These are phyloP conservation scores for Penaeus chinensis DNA, from an alignment of 1,140 invertebrate genomes.

Conservation along the genomic window DNA sequence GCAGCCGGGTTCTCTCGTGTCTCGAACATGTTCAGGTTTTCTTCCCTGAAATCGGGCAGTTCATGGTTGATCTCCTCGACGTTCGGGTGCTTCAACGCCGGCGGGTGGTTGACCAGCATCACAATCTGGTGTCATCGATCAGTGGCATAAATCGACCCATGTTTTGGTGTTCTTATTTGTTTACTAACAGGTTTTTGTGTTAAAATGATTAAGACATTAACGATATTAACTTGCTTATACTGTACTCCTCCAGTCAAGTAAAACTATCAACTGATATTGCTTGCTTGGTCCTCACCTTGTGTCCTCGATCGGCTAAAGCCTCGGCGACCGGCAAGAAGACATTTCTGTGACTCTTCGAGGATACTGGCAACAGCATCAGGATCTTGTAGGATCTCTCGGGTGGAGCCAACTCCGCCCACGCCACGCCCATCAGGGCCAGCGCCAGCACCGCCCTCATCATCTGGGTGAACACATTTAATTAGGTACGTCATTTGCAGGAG, in stretches of 20 bases:
- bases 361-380: conserved; percentile 53
- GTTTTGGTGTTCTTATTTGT: neutral
- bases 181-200: neutral
- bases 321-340: conserved; percentile 37
- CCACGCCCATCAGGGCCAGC: neutral
- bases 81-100: neutral
- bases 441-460: neutral
- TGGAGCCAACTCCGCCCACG: conserved; percentile 18
- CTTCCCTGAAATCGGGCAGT: neutral
- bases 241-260: neutral
- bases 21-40: conserved; percentile 26
- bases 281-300: conserved; percentile 28
- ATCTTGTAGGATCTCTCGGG: conserved; percentile 56
- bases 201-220: neutral
- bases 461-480: no score
- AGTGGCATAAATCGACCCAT: neutral
- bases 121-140: neutral
- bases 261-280: no score
- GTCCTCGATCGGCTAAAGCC: conserved; percentile 27
- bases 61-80: neutral
- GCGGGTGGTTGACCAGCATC: conserved; percentile 16
- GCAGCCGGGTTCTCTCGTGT: neutral
- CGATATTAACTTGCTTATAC: neutral
- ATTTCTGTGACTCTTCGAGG: conserved; percentile 46
- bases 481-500: no score